These are phyloP conservation scores for Sebastes trivittatus DNA, from an alignment of 2,797 vertebrate species.

Conservation along the genomic window DNA sequence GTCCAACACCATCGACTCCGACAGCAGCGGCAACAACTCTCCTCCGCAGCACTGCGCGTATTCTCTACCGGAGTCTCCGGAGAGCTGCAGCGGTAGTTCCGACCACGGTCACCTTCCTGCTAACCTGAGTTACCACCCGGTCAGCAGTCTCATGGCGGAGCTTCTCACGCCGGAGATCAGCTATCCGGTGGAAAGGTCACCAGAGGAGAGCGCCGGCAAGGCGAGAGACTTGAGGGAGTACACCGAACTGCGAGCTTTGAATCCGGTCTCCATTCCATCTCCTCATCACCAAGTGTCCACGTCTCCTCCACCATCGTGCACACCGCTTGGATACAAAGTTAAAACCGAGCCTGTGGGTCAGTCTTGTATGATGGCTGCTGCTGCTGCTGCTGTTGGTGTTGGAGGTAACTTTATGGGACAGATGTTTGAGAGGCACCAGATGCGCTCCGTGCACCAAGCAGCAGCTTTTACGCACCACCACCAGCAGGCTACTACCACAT, in stretches of 20 bases:
- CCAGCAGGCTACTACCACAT: constrained; percentile 43
- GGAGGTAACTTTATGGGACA: constrained; percentile 76
- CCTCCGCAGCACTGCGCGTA: constrained; percentile 73
- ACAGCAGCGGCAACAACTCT: constrained; percentile 39
- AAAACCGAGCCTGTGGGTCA: constrained; percentile 86
- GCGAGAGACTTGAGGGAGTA: constrained; percentile 80
- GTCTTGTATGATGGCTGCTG: constrained; percentile 84
- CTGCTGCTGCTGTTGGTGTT: background rate
- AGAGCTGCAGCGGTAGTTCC: constrained; percentile 86
- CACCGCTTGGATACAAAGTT: constrained; percentile 82
- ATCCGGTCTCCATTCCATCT: constrained; percentile 21
- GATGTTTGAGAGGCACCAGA: constrained; percentile 76
- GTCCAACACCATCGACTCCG: constrained; percentile 83
- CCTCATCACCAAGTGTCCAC: constrained; percentile 62
- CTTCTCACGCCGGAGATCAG: constrained; percentile 85
- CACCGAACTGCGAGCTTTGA: constrained; percentile 84
- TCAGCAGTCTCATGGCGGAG: constrained; percentile 89
- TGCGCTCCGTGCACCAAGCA: constrained; percentile 57
- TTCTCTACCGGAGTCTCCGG: constrained; percentile 89
- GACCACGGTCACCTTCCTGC: constrained; percentile 67
- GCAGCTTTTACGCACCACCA: constrained; percentile 74
- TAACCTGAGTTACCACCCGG: constrained; percentile 67
- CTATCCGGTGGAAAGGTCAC: constrained; percentile 65
- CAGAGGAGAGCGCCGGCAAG: constrained; percentile 69
- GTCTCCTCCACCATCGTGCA: constrained; percentile 27